Conservation (phyloP, 2,888 invertebrate genomes). For the Chloromyia formosa region DNA sequence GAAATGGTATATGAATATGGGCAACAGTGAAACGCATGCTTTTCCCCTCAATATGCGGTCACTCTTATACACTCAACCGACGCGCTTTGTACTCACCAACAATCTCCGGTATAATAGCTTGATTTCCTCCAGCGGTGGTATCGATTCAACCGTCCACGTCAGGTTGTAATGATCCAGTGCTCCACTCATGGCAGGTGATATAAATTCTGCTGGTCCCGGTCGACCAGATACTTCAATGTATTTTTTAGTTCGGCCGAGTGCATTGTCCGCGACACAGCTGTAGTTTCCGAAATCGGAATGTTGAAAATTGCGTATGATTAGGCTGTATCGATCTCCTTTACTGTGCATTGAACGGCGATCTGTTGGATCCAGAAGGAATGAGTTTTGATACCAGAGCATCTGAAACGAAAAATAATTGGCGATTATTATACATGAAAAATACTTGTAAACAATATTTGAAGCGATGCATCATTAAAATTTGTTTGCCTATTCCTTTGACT, state of each 20-base stretch:
- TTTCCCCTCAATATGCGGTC: too few species aligned
- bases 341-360: conserved; percentile 71
- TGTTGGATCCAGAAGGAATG: conserved; percentile 70
- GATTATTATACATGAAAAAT: too few species aligned
- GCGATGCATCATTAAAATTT: too few species aligned
- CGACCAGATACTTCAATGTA: conserved; percentile 73
- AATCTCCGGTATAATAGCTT: conserved; percentile 71
- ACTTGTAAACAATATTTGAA: too few species aligned
- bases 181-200: conserved; percentile 69
- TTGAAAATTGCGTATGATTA: conserved; percentile 70
- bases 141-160: conserved; percentile 74
- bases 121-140: conserved; percentile 72
- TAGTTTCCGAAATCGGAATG: conserved; percentile 72
- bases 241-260: conserved; percentile 66
- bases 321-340: conserved; percentile 68
- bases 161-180: conserved; percentile 71
- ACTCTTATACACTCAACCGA: too few species aligned
- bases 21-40: too few species aligned
- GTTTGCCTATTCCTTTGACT: too few species aligned
- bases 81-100: conserved; percentile 66
- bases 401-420: too few species aligned
- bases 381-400: conserved; percentile 74
- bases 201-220: conserved; percentile 72
- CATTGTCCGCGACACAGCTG: conserved; percentile 68
- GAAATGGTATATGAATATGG: too few species aligned